A percentile compares a stretch with the other conserved stretches of the same genome.
These are phyloP conservation scores for Sebastes variabilis DNA, from an alignment of 2,797 vertebrate species.

Conservation along the genomic window DNA sequence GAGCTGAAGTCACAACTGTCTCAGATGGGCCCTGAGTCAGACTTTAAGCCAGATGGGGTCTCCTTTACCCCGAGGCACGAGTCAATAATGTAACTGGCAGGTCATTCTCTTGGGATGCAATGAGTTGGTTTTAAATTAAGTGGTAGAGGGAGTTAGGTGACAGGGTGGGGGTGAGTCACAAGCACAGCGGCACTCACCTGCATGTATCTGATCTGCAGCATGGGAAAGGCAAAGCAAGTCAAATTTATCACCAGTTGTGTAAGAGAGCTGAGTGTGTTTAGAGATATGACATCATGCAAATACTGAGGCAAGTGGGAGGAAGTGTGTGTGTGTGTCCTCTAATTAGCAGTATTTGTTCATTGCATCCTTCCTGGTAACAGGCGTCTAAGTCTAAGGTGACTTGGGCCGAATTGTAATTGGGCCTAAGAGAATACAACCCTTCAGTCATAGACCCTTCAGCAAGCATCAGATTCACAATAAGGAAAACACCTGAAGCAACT, in stretches of 20 bases:
- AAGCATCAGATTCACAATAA: neutral
- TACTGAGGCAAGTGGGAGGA: neutral
- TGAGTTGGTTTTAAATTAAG: slow-evolving; percentile 46
- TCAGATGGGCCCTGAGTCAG: slow-evolving; percentile 48
- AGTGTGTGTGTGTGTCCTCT: neutral
- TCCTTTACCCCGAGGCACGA: neutral
- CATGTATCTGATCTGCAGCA: slow-evolving; percentile 98
- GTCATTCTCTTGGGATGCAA: slow-evolving; percentile 36
- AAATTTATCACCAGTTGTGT: slow-evolving; percentile 37
- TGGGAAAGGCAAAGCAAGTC: slow-evolving; percentile 80
- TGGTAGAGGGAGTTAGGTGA: slow-evolving; percentile 42
- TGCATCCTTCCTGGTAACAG: neutral
- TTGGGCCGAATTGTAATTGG: no score
- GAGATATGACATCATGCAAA: slow-evolving; percentile 19
- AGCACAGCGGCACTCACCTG: slow-evolving; percentile 88
- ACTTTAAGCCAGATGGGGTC: slow-evolving; percentile 51
- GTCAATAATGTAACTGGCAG: slow-evolving; percentile 40
- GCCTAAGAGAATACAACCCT: neutral
- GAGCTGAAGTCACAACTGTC: slow-evolving; percentile 45
- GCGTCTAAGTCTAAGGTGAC: neutral
- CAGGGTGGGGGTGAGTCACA: slow-evolving; percentile 51
- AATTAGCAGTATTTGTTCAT: neutral
- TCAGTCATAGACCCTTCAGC: neutral
- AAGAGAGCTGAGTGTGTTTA: slow-evolving; percentile 2
- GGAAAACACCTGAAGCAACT: neutral